These are phyloP conservation scores for Tinamus guttatus DNA, from an alignment of 2,113 vertebrate genomes.

Conservation along the genomic window DNA sequence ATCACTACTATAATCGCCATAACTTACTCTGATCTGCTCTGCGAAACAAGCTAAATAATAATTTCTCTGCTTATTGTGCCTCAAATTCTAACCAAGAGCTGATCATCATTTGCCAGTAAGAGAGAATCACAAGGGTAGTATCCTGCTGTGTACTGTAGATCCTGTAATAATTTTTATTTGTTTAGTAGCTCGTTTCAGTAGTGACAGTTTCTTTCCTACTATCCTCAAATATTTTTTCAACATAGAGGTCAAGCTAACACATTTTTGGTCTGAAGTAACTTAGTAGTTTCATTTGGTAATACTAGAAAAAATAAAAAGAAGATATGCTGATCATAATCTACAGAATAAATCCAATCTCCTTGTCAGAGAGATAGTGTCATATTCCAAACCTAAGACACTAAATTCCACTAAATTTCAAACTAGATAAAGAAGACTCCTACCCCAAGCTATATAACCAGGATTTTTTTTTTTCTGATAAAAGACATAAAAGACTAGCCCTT, in stretches of 20 bases:
- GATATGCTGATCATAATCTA: background rate
- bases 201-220: background rate
- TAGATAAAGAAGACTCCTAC: background rate
- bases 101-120: background rate
- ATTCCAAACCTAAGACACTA: background rate
- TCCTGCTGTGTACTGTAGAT: rapidly evolving
- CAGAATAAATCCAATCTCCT: background rate
- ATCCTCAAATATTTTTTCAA: background rate
- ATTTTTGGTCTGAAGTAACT: background rate
- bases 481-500: background rate
- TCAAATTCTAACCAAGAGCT: background rate
- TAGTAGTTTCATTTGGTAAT: background rate
- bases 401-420: background rate
- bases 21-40: background rate
- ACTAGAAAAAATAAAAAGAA: background rate
- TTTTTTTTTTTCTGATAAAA: background rate
- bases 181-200: background rate
- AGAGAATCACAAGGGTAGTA: background rate
- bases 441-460: background rate
- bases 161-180: background rate
- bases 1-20: background rate
- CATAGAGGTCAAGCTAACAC: background rate
- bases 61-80: background rate
- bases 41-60: background rate
- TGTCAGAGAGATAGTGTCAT: background rate